phyloP scores from a whole-genome alignment of 2,113 vertebrate species.

The Bettongia penicillata region DNA sequence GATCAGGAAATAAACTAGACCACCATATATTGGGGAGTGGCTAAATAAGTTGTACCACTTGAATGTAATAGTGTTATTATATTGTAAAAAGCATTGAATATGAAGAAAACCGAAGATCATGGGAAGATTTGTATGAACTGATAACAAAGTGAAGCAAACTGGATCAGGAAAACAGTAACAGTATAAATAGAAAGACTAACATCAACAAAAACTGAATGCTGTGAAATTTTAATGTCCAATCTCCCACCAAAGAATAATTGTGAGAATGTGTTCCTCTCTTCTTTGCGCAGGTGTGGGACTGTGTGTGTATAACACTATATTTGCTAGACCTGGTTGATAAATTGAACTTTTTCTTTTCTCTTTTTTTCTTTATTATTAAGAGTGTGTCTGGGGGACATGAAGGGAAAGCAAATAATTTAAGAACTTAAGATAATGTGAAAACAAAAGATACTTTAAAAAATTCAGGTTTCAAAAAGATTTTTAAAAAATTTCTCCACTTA shows the following conservation, averaged over 20 bases:
- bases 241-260: not conserved
- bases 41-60: not conserved
- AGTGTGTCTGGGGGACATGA: not conserved
- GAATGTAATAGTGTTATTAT: not conserved
- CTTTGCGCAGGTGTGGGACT: not conserved
- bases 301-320: not conserved
- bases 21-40: not conserved
- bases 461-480: not conserved
- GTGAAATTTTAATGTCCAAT: not conserved
- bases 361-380: not conserved
- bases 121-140: not conserved
- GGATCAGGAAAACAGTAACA: not conserved
- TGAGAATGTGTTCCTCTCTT: not conserved
- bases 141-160: not conserved
- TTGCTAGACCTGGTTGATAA: not conserved
- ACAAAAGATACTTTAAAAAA: not conserved
- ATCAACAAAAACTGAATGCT: not conserved
- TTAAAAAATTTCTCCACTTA: not conserved
- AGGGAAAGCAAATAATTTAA: not conserved
- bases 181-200: not conserved
- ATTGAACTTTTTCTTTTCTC: not conserved
- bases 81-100: not conserved
- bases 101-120: not conserved
- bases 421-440: not conserved
- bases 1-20: not conserved